Evolutionary conservation across 1,140 invertebrate genomes (phyloP).

Genomic region (Dinothrombium tinctorium): DNA sequence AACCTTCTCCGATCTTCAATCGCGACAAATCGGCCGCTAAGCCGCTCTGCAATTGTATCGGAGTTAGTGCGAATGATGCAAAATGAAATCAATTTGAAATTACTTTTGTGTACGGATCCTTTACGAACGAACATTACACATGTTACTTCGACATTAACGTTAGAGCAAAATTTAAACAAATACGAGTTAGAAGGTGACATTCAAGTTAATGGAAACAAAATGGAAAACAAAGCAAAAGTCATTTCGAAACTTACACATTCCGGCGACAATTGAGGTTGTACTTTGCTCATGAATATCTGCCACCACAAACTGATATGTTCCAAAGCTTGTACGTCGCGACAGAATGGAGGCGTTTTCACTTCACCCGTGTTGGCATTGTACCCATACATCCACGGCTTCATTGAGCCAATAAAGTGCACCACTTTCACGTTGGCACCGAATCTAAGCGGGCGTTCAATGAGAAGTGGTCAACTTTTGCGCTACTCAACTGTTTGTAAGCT

Average conservation of each 20-base stretch:
- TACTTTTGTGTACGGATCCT: too few relatives aligned
- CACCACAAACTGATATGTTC: constrained; percentile 15
- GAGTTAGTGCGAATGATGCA: background rate
- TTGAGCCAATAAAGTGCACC: constrained; percentile 84
- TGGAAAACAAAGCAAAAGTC: constrained; percentile 2
- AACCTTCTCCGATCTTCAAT: too few relatives aligned
- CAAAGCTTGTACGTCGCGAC: constrained; percentile 7
- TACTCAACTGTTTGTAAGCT: constrained; percentile 75
- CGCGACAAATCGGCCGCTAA: constrained; percentile 10
- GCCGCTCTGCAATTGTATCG: constrained; percentile 8
- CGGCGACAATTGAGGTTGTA: constrained; percentile 12
- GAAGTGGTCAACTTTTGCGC: constrained; percentile 7
- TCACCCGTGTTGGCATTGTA: constrained; percentile 45
- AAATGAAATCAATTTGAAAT: background rate
- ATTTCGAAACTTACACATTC: constrained; percentile 15
- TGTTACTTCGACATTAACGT: background rate
- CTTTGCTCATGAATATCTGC: constrained; percentile 13
- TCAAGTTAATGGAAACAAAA: background rate
- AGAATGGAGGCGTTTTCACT: constrained; percentile 28
- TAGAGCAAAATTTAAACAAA: background rate
- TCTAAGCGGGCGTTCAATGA: constrained; percentile 27
- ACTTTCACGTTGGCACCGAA: constrained; percentile 79
- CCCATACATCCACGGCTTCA: constrained; percentile 81
- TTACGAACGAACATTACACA: background rate
- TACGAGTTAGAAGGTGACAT: background rate